Base-by-base conservation (phyloP, 2,888 invertebrate genomes). In the Melinopterus prodromus region DNA sequence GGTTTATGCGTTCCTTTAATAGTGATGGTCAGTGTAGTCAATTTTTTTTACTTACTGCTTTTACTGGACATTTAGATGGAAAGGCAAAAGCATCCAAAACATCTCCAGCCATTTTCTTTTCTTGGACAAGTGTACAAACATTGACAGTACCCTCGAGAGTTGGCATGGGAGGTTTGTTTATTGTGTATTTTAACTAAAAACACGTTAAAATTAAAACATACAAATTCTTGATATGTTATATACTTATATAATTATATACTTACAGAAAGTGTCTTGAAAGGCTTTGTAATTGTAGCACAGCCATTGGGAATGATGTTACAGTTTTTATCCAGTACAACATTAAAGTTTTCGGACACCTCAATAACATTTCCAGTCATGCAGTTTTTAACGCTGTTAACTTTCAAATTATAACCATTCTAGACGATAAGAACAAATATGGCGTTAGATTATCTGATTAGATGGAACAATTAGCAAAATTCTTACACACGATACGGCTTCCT, bases 251-350 rank as follows among this genome's bases (percentile, higher is more conserved):
- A n/a, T n/a, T n/a, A n/a, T 26, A 0, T 35, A 75, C 78, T 78
- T 80, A 80, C 80, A 71, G 69, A 76, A 5, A 72, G 37, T 6
- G 80, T 80, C 72, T 80, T 80, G 70, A 80, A 80, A 35, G 80
- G 69, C 78, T 80, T 78, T 69, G 78, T 77, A n/a, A 80, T 71
- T 6, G 70, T 80, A 37, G 16, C 77, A 77, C 80, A 80, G 4
- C 80, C 80, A 37, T 72, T 80, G 9, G 80, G 78, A 26, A 80
- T 72, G 16, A 80, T 15, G 37, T 80, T 78, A 36, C 80, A 80
- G 37, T 78, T 69, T 26, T 80, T 80, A 37, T 78, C 80, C 69
- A 80, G 38, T 14, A 15, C 38, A 14, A 80, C 71, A 16, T 78
- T 70, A 36, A 78, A 80, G 37, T 78, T 78, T 9, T 80, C 78